phyloP scores from a whole-genome alignment of 2,888 invertebrate species.

The Tachystola acroxantha region DNA sequence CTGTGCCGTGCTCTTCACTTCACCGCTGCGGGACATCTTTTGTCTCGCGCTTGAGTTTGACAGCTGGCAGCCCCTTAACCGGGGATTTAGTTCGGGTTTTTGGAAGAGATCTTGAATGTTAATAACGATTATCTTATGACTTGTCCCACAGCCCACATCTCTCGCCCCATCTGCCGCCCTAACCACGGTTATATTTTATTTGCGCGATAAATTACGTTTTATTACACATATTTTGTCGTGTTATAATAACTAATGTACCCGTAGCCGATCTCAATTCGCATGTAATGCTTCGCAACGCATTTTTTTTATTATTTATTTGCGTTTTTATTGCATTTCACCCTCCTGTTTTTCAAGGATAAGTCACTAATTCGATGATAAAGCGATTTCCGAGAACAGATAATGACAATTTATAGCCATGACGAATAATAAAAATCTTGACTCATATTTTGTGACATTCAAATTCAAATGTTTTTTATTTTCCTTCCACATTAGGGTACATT shows the following conservation, averaged over 20 bases:
- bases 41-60: no score
- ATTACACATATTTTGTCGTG: conserved; percentile 80
- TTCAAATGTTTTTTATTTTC: no score
- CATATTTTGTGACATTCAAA: not conserved
- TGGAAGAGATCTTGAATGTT: no score
- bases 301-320: conserved; percentile 63
- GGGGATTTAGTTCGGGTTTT: no score
- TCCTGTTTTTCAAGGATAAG: conserved; percentile 31
- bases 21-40: no score
- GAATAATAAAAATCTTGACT: conserved; percentile 5
- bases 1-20: no score
- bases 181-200: conserved; percentile 78
- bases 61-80: no score
- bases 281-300: conserved; percentile 69
- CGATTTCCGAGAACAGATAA: conserved; percentile 12
- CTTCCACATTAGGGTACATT: no score
- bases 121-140: no score
- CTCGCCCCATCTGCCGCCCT: conserved; percentile 74
- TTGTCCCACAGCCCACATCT: conserved; percentile 27
- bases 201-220: conserved; percentile 76
- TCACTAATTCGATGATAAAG: conserved; percentile 27
- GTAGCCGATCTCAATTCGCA: conserved; percentile 62
- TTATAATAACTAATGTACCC: conserved; percentile 79
- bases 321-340: conserved; percentile 54
- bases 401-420: conserved; percentile 9